Percentiles rank a stretch among this genome's conserved stretches.
phyloP scores from a whole-genome alignment of 2,113 vertebrate genomes.

The Guaruba guarouba region DNA sequence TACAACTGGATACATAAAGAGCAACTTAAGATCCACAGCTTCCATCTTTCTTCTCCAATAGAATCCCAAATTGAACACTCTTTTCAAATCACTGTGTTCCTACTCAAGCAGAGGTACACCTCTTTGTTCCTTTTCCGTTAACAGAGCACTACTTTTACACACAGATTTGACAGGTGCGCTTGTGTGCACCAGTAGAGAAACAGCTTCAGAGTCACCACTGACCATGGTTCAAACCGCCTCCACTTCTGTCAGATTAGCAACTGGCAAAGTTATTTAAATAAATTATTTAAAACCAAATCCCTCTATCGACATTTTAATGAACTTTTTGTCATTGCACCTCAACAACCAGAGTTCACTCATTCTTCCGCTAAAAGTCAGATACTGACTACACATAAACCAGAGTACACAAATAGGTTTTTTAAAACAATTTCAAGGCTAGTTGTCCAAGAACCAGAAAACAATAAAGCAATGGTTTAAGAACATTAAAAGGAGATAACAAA shows the following conservation, averaged over 20 bases:
- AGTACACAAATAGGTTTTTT: neutral
- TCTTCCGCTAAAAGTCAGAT: neutral
- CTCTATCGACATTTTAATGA: neutral
- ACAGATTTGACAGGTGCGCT: neutral
- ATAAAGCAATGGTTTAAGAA: neutral
- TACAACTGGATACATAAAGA: neutral
- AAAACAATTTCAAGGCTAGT: neutral
- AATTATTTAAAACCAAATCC: neutral
- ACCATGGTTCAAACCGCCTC: neutral
- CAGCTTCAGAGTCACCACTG: neutral
- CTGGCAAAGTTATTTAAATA: neutral
- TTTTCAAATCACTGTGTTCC: neutral
- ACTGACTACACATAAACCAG: neutral
- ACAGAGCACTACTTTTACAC: accelerated
- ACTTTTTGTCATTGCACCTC: neutral
- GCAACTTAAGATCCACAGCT: neutral
- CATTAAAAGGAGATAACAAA: neutral
- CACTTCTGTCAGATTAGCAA: neutral
- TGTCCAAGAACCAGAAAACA: neutral
- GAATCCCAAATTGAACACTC: neutral
- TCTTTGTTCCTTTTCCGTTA: neutral
- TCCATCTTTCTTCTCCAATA: neutral
- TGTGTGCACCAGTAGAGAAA: neutral
- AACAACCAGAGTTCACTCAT: neutral
- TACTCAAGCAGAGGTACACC: neutral